Conservation (phyloP, 2,113 vertebrate species). For the Campylomormyrus tamandua region DNA sequence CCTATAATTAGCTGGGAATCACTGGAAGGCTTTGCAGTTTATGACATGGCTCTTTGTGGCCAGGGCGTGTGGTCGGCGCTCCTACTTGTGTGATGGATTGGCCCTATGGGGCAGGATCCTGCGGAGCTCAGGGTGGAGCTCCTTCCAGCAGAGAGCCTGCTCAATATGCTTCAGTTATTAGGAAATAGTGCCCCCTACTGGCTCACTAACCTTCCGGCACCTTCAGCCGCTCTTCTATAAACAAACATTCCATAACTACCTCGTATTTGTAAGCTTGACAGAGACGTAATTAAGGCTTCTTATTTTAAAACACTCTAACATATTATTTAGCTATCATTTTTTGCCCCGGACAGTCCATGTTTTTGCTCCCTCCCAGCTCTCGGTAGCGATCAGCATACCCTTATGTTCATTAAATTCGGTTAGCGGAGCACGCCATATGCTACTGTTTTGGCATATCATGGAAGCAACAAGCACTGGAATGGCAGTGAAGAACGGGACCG, state of each 20-base stretch:
- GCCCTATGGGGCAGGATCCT: neutral
- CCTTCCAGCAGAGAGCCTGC: neutral
- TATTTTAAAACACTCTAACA: neutral
- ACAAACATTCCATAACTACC: neutral
- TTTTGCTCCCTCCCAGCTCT: no score
- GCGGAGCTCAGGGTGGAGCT: neutral
- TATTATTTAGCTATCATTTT: neutral
- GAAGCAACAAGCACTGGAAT: no score
- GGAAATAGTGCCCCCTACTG: neutral
- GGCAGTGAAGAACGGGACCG: no score
- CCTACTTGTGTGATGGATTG: neutral
- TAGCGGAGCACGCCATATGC: no score
- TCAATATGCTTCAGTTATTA: neutral
- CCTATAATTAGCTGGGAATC: neutral
- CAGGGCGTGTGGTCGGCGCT: neutral
- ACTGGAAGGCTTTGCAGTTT: neutral
- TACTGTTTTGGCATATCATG: no score
- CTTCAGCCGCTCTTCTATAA: neutral
- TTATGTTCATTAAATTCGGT: no score
- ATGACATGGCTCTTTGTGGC: neutral
- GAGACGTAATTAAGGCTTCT: neutral
- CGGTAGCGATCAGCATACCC: no score
- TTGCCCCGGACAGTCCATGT: neutral
- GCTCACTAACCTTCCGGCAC: neutral
- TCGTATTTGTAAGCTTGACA: neutral